Percentiles rank a stretch among this genome's conserved stretches.
Evolutionary conservation across 2,113 vertebrate species (phyloP).

Genomic region (Gorilla gorilla): DNA sequence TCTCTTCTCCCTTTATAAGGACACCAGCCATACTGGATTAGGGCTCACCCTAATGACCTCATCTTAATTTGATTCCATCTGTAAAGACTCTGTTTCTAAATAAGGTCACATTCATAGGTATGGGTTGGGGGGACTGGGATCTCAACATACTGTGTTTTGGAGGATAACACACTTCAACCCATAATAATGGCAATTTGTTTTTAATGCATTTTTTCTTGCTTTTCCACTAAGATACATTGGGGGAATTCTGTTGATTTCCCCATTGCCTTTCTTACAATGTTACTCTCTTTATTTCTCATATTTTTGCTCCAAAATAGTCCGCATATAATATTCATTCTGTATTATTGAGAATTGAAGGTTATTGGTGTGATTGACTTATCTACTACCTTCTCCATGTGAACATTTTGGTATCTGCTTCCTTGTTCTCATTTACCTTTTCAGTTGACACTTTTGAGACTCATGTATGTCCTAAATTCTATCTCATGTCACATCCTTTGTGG

Average conservation of each 20-base stretch:
- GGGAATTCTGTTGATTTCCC: background rate
- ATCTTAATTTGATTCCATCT: background rate
- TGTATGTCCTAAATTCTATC: background rate
- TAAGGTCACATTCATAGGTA: background rate
- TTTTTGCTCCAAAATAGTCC: background rate
- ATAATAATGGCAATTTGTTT: background rate
- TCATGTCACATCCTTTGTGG: background rate
- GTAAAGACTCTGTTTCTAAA: background rate
- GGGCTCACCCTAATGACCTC: background rate
- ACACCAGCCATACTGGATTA: background rate
- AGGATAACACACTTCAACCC: background rate
- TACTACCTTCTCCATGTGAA: background rate
- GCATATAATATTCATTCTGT: background rate
- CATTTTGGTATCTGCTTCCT: background rate
- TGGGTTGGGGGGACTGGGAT: background rate
- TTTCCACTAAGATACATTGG: background rate
- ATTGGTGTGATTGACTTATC: background rate
- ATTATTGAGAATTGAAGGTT: background rate
- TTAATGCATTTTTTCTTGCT: background rate
- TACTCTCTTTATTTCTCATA: background rate
- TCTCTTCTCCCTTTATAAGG: background rate
- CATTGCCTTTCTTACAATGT: background rate
- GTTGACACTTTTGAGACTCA: background rate
- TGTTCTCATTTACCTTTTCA: background rate
- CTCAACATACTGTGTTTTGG: background rate